Evolutionary conservation across 2,797 vertebrate species (phyloP).

Genomic region (Siniperca obscura): DNA sequence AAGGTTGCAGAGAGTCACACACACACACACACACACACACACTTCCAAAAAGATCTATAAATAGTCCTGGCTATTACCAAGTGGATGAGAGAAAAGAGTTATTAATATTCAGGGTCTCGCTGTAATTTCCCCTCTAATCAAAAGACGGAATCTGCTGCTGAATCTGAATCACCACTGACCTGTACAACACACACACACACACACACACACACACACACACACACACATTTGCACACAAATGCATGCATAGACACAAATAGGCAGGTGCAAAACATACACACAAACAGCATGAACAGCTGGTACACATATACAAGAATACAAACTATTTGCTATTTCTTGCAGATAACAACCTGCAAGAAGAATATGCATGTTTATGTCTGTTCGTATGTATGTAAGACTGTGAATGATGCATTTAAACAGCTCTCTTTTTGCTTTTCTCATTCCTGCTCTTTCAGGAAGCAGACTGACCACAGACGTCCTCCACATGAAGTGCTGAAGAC

Average conservation of each 20-base stretch:
- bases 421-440: background rate
- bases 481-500: background rate
- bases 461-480: background rate
- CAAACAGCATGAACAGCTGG: too few species aligned
- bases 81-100: slow-evolving; percentile 34
- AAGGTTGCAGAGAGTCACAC: background rate
- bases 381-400: too few species aligned
- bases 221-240: too few species aligned
- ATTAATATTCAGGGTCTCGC: slow-evolving; percentile 59
- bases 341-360: too few species aligned
- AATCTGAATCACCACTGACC: slow-evolving; percentile 44
- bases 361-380: background rate
- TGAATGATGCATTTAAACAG: background rate
- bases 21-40: slow-evolving; percentile 3
- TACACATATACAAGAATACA: too few species aligned
- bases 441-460: background rate
- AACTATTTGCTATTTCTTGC: too few species aligned
- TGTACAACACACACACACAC: slow-evolving; percentile 14
- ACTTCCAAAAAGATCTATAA: slow-evolving; percentile 23
- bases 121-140: slow-evolving; percentile 57
- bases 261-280: too few species aligned
- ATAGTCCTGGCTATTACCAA: slow-evolving; percentile 39
- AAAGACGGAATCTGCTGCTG: slow-evolving; percentile 44
- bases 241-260: too few species aligned
- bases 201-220: slow-evolving; percentile 15